phyloP scores from a whole-genome alignment of 2,797 vertebrate species.

The Mastacembelus armatus region DNA sequence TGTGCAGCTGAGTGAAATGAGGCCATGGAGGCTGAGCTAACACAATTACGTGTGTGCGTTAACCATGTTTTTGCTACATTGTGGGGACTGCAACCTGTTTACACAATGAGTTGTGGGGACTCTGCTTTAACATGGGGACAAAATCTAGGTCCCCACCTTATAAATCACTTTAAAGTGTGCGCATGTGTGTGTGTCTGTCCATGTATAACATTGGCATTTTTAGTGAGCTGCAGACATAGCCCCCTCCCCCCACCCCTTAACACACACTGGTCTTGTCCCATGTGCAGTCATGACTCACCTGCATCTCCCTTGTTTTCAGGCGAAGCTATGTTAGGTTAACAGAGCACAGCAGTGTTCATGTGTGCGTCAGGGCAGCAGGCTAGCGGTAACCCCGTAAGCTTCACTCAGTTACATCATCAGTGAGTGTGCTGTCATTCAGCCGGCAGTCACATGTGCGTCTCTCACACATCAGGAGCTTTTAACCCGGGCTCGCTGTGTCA shows the following conservation, averaged over 20 bases:
- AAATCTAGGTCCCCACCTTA: too few relatives aligned
- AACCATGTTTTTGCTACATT: too few relatives aligned
- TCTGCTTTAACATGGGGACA: too few relatives aligned
- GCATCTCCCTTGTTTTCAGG: conserved; percentile 11
- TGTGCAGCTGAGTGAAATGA: conserved; percentile 10
- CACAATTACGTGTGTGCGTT: conserved; percentile 53
- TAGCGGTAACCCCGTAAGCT: conserved; percentile 15
- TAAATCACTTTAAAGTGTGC: too few relatives aligned
- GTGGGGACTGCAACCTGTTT: too few relatives aligned
- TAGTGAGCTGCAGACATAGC: too few relatives aligned
- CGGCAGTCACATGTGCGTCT: background rate
- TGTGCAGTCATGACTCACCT: too few relatives aligned
- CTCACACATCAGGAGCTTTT: background rate
- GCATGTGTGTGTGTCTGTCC: background rate
- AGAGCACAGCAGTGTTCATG: background rate
- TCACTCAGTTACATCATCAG: background rate
- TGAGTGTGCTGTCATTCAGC: background rate
- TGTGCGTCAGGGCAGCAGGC: background rate
- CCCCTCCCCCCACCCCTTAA: too few relatives aligned
- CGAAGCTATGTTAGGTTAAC: conserved; percentile 18
- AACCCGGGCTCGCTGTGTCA: background rate
- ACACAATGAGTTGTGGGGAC: too few relatives aligned
- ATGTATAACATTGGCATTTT: too few relatives aligned
- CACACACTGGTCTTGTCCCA: too few relatives aligned
- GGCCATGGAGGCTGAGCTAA: conserved; percentile 43